A percentile compares a stretch with the other conserved stretches of the same genome.
Evolutionary conservation across 2,797 vertebrate species (phyloP).

Genomic region (Pangasius sanitwongsei): DNA sequence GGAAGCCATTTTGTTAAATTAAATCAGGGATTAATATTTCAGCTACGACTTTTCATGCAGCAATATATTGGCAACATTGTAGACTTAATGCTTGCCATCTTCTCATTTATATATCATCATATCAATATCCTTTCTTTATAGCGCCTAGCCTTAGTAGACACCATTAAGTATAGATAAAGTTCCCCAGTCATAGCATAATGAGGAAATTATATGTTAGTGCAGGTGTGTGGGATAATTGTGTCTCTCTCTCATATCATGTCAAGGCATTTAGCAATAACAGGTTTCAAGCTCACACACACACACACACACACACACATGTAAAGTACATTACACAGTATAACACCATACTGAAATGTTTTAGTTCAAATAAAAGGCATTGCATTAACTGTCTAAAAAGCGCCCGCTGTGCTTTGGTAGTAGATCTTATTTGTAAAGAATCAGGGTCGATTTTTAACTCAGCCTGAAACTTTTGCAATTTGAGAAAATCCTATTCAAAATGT

Average conservation of each 20-base stretch:
- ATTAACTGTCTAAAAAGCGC: neutral
- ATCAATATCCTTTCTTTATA: neutral
- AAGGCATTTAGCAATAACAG: constrained; percentile 25
- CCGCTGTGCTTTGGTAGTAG: neutral
- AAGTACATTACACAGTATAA: neutral
- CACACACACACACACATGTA: neutral
- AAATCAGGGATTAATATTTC: neutral
- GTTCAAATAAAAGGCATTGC: constrained; percentile 5
- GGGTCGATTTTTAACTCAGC: neutral
- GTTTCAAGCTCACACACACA: neutral
- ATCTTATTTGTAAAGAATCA: neutral
- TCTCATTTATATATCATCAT: neutral
- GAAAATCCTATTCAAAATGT: neutral
- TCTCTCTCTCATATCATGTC: constrained; percentile 34
- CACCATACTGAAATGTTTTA: neutral
- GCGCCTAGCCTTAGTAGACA: neutral
- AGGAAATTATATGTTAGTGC: constrained; percentile 39
- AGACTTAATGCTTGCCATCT: neutral
- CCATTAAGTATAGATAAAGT: constrained; percentile 28
- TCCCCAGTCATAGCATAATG: constrained; percentile 29
- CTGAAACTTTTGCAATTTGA: neutral
- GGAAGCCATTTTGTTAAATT: neutral
- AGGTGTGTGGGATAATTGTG: constrained; percentile 40
- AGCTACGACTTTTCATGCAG: neutral
- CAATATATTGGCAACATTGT: neutral